Conservation (phyloP, 2,888 invertebrate genomes). For the Hydrotaea cyrtoneurina region DNA sequence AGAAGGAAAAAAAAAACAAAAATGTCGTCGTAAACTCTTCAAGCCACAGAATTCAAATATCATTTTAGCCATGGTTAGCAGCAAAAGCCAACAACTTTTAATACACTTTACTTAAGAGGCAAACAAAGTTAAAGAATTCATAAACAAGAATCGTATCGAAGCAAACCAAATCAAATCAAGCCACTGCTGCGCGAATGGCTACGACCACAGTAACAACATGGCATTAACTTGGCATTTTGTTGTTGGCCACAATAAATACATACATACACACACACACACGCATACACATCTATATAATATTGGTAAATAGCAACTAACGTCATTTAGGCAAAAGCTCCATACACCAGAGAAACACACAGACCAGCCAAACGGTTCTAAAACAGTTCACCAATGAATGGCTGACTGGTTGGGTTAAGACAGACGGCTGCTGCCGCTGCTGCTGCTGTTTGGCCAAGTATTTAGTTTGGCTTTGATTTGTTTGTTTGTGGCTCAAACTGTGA, state of each 20-base stretch:
- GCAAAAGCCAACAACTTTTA: slow-evolving; percentile 5
- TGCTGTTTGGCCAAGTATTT: slow-evolving; percentile 8
- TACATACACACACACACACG: too few species aligned
- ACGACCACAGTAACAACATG: not conserved
- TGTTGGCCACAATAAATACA: slow-evolving; percentile 34
- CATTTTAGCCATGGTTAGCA: slow-evolving; percentile 23
- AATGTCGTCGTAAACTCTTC: not conserved
- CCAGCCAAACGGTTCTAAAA: slow-evolving; percentile 16
- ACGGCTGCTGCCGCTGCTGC: too few species aligned
- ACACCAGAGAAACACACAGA: not conserved
- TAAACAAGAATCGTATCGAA: slow-evolving; percentile 15
- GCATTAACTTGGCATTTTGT: slow-evolving; percentile 14
- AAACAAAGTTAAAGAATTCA: slow-evolving; percentile 31
- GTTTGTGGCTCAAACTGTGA: not conserved
- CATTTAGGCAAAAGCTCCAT: slow-evolving; percentile 14
- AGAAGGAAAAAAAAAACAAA: slow-evolving; percentile 11
- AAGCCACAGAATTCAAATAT: not conserved
- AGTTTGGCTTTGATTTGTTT: slow-evolving; percentile 9
- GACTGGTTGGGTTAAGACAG: not conserved
- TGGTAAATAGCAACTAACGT: slow-evolving; percentile 47
- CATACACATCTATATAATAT: not conserved
- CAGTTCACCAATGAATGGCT: slow-evolving; percentile 3
- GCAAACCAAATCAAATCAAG: not conserved
- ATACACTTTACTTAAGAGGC: slow-evolving; percentile 6
- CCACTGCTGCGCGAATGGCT: not conserved